Conservation (phyloP, 2,113 vertebrate species). For the Sarotherodon lohbergeri region DNA sequence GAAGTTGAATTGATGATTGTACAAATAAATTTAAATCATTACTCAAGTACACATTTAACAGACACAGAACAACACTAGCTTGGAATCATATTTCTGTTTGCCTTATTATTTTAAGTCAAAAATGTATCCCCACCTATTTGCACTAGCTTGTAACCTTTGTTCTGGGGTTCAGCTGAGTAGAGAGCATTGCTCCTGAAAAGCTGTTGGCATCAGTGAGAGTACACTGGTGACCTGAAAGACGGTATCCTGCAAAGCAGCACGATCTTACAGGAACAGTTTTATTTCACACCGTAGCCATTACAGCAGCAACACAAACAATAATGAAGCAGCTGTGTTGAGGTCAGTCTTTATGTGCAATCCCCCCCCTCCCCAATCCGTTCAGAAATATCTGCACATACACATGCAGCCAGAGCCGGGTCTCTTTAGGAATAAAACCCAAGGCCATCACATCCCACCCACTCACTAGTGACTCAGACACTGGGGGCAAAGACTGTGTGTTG, state of each 20-base stretch:
- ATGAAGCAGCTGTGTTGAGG: not conserved
- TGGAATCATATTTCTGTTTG: not conserved
- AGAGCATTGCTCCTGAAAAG: not conserved
- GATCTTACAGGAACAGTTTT: not conserved
- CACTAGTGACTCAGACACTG: conserved; percentile 52
- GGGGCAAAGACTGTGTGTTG: conserved; percentile 15
- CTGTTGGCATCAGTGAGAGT: not conserved
- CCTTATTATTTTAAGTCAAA: not conserved
- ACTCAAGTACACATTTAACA: not conserved
- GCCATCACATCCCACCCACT: conserved; percentile 36
- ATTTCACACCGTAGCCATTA: not conserved
- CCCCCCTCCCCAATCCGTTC: not conserved
- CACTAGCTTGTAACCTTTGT: not conserved
- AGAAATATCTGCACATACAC: not conserved
- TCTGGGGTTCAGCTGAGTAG: not conserved
- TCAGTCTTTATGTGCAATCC: not conserved
- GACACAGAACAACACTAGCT: not conserved
- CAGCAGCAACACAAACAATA: not conserved
- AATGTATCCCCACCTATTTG: not conserved
- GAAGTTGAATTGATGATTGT: not conserved
- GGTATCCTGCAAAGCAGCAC: not conserved
- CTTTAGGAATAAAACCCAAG: not conserved
- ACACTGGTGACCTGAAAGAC: not conserved
- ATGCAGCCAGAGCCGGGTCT: not conserved
- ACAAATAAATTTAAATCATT: not conserved